Evolutionary conservation across 1,140 invertebrate species (phyloP), one percentile per base, ranked within the genome.

Genomic region (Matsumurasca onukii): DNA sequence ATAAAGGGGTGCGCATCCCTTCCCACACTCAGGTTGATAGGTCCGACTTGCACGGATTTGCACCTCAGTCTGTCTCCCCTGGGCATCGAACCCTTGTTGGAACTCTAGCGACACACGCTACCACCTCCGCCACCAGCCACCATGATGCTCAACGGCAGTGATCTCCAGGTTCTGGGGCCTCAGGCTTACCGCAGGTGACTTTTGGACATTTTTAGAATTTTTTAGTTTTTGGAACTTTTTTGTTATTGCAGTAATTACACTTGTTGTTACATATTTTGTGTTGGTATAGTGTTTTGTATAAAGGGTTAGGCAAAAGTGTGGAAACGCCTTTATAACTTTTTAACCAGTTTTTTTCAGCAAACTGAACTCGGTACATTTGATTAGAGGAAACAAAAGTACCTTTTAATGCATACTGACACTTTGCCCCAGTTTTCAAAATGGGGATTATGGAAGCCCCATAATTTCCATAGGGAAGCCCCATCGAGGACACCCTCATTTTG

Each of bases 41-140:
- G 55, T 59, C 55, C 22, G 55, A 13, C 55, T 29, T 29, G 55
- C 55, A 27, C 55, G 55, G 30, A 29, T 59, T 59, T 59, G 55
- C 55, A 59, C 55, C 55, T 59, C 55, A 59, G 30, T n/a, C n/a
- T 27, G 55, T 27, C 13, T 59, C 55, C 55, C 13, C 30, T 12
- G 55, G 9, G 22, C 55, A 5, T 25, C 55, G 2, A 5, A 5
- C 25, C 5, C 24, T 22, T 51, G n/a, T 22, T 5, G 49, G 49
- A 51, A 45, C 17, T 17, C 17, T 17, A 45, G 34, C 34, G 9
- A 12, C 17, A 45, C 17, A 20, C 49, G n/a, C 24, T 22, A 22
- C n/a, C 17, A 3, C 15, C 5, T 1, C 24, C 25, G 15, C 15
- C 25, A n/a, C 5, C 9, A 27, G 3, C 9, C 25, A 9, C 25